Percentiles rank a stretch among this genome's conserved stretches.
These are phyloP conservation scores for Oreochromis mossambicus DNA, from an alignment of 2,797 vertebrate genomes.

Conservation along the genomic window DNA sequence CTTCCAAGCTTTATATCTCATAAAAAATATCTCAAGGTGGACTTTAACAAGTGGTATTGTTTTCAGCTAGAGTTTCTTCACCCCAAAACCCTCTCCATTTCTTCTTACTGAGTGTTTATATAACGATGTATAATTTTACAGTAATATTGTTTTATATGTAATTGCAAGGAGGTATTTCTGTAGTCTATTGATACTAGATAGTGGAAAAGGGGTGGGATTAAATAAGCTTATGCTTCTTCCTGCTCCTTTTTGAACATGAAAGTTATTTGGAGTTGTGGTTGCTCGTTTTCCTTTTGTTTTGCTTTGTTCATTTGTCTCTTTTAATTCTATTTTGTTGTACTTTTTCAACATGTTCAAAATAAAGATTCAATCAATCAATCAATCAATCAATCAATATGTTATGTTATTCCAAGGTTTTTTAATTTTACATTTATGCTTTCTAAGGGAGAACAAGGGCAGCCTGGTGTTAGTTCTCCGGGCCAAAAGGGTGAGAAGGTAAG, in stretches of 20 bases:
- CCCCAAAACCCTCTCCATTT: neutral
- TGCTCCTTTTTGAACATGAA: too few species aligned
- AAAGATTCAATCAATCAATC: too few species aligned
- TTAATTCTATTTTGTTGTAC: too few species aligned
- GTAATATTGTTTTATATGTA: neutral
- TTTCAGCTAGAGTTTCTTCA: neutral
- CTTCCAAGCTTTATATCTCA: neutral
- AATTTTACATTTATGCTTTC: neutral
- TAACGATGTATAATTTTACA: neutral
- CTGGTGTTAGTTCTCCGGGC: conserved; percentile 62
- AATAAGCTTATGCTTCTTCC: too few species aligned
- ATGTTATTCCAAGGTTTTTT: neutral
- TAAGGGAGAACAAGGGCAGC: conserved; percentile 69
- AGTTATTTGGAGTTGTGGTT: too few species aligned
- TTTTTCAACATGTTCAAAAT: too few species aligned
- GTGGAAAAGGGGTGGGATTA: too few species aligned
- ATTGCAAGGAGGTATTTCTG: too few species aligned
- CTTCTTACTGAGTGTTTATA: neutral
- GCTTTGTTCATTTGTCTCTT: too few species aligned
- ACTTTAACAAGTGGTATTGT: neutral
- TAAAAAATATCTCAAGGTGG: neutral
- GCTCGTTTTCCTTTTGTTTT: too few species aligned
- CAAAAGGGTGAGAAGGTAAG: conserved; percentile 76
- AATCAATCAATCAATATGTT: too few species aligned
- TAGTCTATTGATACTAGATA: too few species aligned